Conservation (phyloP, 2,888 invertebrate species). For the Nymphalis c-album region DNA sequence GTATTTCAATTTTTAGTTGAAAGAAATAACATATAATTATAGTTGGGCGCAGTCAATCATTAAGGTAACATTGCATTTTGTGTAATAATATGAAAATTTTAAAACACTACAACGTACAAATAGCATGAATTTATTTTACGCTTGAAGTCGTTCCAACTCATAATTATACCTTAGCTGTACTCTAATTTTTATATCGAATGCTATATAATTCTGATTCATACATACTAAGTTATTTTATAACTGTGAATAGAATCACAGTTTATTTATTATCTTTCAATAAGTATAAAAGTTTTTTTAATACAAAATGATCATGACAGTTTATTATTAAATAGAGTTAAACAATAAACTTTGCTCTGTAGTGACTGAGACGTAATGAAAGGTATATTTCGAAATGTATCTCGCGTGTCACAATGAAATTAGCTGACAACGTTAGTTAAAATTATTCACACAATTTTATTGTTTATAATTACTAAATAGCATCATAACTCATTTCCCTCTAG, state of each 20-base stretch:
- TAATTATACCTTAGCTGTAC: slow-evolving; percentile 52
- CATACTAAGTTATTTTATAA: slow-evolving; percentile 10
- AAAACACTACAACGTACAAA: slow-evolving; percentile 43
- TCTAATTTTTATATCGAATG: slow-evolving; percentile 27
- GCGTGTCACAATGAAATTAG: not conserved
- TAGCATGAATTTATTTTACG: slow-evolving; percentile 63
- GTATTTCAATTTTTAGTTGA: slow-evolving; percentile 24
- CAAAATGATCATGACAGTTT: no score
- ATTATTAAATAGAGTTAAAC: no score
- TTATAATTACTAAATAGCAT: slow-evolving; percentile 33
- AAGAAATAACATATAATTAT: slow-evolving; percentile 35
- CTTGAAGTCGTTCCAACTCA: slow-evolving; percentile 52
- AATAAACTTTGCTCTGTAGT: no score
- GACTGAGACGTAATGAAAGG: no score
- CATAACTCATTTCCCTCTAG: slow-evolving; percentile 29
- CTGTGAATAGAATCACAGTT: no score
- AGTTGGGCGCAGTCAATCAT: slow-evolving; percentile 35
- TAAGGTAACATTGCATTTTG: slow-evolving; percentile 37
- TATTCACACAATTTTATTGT: slow-evolving; percentile 27
- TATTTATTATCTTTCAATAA: not conserved
- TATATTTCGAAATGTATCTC: no score
- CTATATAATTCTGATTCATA: slow-evolving; percentile 9
- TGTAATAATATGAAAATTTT: slow-evolving; percentile 46
- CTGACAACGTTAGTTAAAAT: not conserved
- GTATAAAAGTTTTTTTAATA: no score